Conservation (phyloP, 2,797 vertebrate genomes). For the Oreonectes daqikongensis region DNA sequence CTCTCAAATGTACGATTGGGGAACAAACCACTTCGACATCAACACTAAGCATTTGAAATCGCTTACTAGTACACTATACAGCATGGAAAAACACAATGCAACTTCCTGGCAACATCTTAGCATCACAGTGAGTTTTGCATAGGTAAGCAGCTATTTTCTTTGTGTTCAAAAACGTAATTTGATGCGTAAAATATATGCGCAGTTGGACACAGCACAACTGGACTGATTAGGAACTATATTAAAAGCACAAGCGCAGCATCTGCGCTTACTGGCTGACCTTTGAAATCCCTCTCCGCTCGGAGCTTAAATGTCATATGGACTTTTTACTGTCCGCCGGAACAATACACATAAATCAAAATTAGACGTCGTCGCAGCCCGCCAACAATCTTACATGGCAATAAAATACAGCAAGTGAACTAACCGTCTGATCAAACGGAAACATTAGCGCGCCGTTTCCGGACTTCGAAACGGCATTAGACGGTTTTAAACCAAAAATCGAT, state of each 20-base stretch:
- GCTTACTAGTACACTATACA: background rate
- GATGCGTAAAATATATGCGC: constrained; percentile 4
- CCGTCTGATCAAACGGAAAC: constrained; percentile 23
- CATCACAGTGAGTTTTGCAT: background rate
- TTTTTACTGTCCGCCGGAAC: constrained; percentile 39
- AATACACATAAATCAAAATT: constrained; percentile 40
- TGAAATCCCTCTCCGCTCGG: constrained; percentile 36
- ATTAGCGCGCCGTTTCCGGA: constrained; percentile 15
- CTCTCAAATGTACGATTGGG: background rate
- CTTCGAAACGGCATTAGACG: constrained; percentile 13
- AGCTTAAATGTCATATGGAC: constrained; percentile 39
- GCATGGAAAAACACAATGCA: background rate
- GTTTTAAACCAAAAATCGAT: constrained; percentile 26
- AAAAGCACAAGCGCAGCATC: constrained; percentile 19
- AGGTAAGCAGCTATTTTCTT: background rate
- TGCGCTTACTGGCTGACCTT: constrained; percentile 31
- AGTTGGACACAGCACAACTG: constrained; percentile 14
- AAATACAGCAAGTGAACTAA: constrained; percentile 3
- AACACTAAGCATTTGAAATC: too few species aligned
- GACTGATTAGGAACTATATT: constrained; percentile 45
- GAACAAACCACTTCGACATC: background rate
- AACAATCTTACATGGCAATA: constrained; percentile 8
- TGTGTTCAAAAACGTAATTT: background rate
- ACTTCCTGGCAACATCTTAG: background rate
- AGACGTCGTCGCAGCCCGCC: constrained; percentile 18